Base-by-base conservation (phyloP, 1,140 invertebrate species). In the Drosophila ercepeae region DNA sequence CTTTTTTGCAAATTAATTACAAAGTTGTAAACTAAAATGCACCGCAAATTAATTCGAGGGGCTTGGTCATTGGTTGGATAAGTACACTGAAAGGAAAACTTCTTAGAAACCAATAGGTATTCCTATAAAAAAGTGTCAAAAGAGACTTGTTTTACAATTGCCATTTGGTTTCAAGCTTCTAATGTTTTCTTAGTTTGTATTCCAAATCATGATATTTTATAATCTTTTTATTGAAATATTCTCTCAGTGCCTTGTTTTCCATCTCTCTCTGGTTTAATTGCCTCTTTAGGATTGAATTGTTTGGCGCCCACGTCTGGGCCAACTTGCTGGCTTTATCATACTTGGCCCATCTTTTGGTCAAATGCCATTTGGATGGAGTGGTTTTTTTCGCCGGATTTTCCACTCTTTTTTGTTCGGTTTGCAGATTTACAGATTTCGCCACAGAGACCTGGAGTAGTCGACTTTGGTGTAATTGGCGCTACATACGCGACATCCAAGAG, bases 21-120 rank as follows among this genome's bases (percentile, higher is more conserved):
- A 88, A 89, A 88, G 61, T 88, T 89, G 83, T 88, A 58, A 88
- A 78, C 84, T 78, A 89, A 89, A 83, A 82, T 78, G 60, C 54
- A 42, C 63, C 61, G 75, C 78, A 78, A 88, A 88, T 89, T 83
- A 88, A 83, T 88, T 88, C 86, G 68, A 72, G 67, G 45, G 54
- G 42, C 51, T 57, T 11, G 63, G 39, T 14, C 11, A 11, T 34
- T 6, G n/a, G 13, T 7, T 36, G 45, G 11, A 11, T 3, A 34
- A 5, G 13, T 27, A 6, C 18, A 50, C 55, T 21, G 21, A 19
- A 16, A 46, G 21, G 1, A 53, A 45, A 45, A 13, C 2, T 14
- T n/a, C 11, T 11, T 32, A 0, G 9, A 4, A 32, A 32, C n/a
- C n/a, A n/a, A n/a, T n/a, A n/a, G n/a, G n/a, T n/a, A n/a, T n/a